These are phyloP conservation scores for Oxycera nigricornis DNA, from an alignment of 2,888 invertebrate genomes.

Conservation along the genomic window DNA sequence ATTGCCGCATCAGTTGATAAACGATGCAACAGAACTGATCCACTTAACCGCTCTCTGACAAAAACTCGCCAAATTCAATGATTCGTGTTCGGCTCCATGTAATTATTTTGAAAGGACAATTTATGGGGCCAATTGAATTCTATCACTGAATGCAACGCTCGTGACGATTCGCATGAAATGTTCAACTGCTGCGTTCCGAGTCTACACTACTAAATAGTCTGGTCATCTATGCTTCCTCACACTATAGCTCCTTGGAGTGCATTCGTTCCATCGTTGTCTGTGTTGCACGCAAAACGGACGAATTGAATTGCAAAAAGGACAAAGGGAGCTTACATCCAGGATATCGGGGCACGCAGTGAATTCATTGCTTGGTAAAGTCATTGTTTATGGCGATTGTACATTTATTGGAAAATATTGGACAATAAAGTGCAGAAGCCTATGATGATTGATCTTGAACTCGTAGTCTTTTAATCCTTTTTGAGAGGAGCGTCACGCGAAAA, in stretches of 20 bases:
- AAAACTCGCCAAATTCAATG: constrained; percentile 33
- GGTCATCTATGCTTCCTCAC: not conserved
- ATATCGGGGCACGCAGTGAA: too few species aligned
- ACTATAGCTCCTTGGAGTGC: not conserved
- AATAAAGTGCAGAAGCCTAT: too few species aligned
- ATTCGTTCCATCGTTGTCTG: not conserved
- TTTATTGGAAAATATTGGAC: too few species aligned
- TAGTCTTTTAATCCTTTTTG: too few species aligned
- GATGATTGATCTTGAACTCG: too few species aligned
- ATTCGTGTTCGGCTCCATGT: constrained; percentile 26
- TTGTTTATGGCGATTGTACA: too few species aligned
- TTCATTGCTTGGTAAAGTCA: too few species aligned
- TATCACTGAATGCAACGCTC: constrained; percentile 19
- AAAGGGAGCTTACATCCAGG: too few species aligned
- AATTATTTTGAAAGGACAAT: constrained; percentile 30
- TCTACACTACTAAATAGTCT: not conserved
- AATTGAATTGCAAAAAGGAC: constrained; percentile 20
- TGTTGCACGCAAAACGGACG: not conserved
- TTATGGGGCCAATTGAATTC: constrained; percentile 28
- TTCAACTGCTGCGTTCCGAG: not conserved
- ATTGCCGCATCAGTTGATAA: not conserved
- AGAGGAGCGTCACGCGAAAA: too few species aligned
- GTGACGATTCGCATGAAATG: not conserved
- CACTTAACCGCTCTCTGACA: constrained; percentile 22
- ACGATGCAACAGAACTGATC: constrained; percentile 19